Evolutionary conservation across 1,140 invertebrate genomes (phyloP).

Genomic region (Copidosoma floridanum): DNA sequence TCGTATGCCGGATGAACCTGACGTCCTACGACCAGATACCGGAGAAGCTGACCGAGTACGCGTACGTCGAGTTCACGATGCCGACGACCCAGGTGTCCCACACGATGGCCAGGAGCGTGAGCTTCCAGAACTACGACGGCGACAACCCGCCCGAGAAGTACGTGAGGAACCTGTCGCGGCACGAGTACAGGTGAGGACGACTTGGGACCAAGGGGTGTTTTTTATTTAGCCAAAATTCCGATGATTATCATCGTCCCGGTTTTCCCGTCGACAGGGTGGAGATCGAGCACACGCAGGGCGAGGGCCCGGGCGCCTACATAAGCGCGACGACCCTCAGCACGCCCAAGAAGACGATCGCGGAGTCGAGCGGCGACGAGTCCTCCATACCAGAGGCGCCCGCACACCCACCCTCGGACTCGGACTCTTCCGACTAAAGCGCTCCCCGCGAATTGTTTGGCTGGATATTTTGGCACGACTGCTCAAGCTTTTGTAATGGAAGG

Average conservation of each 20-base stretch:
- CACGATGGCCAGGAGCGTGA: conserved; percentile 93
- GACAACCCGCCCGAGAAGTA: conserved; percentile 98
- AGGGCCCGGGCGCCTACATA: conserved; percentile 73
- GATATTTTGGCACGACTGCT: too few species aligned
- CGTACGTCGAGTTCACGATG: conserved; percentile 97
- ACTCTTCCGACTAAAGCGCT: conserved; percentile 43
- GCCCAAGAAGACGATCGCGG: conserved; percentile 49
- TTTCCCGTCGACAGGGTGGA: conserved; percentile 67
- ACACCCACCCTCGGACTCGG: conserved; percentile 45
- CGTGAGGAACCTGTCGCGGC: conserved; percentile 93
- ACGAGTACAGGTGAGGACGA: conserved; percentile 89
- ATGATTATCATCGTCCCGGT: too few species aligned
- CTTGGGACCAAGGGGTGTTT: too few species aligned
- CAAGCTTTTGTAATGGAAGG: too few species aligned
- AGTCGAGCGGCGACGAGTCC: conserved; percentile 36
- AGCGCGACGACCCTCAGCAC: conserved; percentile 66
- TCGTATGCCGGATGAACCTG: conserved; percentile 89
- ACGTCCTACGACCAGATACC: conserved; percentile 98
- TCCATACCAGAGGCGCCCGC: too few species aligned
- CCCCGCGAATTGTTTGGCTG: too few species aligned
- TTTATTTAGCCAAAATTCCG: too few species aligned
- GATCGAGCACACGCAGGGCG: conserved; percentile 79
- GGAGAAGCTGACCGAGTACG: conserved; percentile 83
- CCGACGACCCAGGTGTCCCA: conserved; percentile 96
- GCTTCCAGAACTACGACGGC: conserved; percentile 82